A percentile compares a stretch with the other conserved stretches of the same genome.
Evolutionary conservation across 2,797 vertebrate species (phyloP).

Genomic region (Pelochelys cantorii): DNA sequence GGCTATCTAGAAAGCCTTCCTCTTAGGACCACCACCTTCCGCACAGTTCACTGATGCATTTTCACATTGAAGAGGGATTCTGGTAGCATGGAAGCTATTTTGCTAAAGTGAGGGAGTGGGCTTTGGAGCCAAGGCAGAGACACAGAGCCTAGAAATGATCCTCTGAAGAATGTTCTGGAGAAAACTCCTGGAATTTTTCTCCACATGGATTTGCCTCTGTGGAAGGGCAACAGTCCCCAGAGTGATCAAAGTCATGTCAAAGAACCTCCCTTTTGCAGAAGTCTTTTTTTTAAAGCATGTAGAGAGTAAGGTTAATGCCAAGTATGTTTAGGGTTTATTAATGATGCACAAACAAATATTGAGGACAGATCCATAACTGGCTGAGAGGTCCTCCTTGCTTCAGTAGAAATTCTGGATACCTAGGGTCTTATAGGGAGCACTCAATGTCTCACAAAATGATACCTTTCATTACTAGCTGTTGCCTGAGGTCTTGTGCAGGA

Average conservation of each 20-base stretch:
- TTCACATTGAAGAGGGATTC: not conserved
- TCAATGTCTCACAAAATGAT: not conserved
- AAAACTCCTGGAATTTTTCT: not conserved
- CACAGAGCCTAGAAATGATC: not conserved
- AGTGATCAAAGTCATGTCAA: not conserved
- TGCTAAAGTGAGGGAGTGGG: not conserved
- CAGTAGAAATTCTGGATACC: not conserved
- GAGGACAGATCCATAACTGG: not conserved
- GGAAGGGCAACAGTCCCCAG: not conserved
- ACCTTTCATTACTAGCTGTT: not conserved
- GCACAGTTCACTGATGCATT: too few relatives aligned
- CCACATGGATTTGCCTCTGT: not conserved
- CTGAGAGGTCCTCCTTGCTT: not conserved
- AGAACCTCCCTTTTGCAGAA: too few relatives aligned
- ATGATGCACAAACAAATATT: not conserved
- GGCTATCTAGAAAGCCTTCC: too few relatives aligned
- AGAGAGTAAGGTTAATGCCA: not conserved
- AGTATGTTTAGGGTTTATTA: not conserved
- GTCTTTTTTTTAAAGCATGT: too few relatives aligned
- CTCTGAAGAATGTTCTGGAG: not conserved
- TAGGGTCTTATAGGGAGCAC: not conserved
- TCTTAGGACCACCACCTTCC: too few relatives aligned
- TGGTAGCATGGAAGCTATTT: not conserved
- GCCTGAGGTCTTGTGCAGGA: not conserved
- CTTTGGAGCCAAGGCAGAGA: not conserved